Base-by-base conservation (phyloP, 37 sponge, comb jelly and placozoan genomes). In the Theonella swinhoei region DNA sequence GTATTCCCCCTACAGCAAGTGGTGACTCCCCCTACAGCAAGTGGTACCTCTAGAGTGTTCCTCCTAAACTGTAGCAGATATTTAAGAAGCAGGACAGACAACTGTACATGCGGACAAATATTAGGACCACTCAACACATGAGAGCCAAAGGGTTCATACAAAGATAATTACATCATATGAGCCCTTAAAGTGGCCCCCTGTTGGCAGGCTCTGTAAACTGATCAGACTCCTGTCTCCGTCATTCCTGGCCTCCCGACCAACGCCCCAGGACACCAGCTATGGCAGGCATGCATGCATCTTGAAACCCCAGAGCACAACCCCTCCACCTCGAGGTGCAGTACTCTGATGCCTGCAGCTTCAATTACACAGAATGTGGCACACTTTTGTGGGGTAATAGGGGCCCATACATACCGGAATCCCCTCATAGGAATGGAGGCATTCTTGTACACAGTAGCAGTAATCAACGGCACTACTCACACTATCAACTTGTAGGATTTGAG, bases 271-370 rank as follows among this genome's bases (percentile, higher is more conserved):
- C 70, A 14, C 70, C 70, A 11, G n/a, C 14, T 24, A 25, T 24
- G 11, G 11, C n/a, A n/a, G n/a, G n/a, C n/a, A n/a, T n/a, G n/a
- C n/a, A n/a, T n/a, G n/a, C n/a, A n/a, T n/a, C n/a, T n/a, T n/a
- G 4, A 35, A 8, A 23, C 74, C 42, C 9, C 74, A 37, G 37
- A 23, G 37, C 40, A 30, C 74, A 72, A 37, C 74, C 74, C 40
- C 74, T 72, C 74, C 40, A 68, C 70, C 70, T 25, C 74, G 54
- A 47, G 54, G 54, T 47, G 54, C 54, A 47, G 54, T 14, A 47
- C 14, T 47, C 54, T 47, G 54, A 47, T 47, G 54, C 54, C 54
- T 47, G 14, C 11, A 17, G 54, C 54, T 47, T 47, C 54, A 47
- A 47, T 47, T 47, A 47, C 11, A 14, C 14, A 47, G 54, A 47